Conservation (phyloP, 2,888 invertebrate genomes). For the Halocaridina rubra region DNA sequence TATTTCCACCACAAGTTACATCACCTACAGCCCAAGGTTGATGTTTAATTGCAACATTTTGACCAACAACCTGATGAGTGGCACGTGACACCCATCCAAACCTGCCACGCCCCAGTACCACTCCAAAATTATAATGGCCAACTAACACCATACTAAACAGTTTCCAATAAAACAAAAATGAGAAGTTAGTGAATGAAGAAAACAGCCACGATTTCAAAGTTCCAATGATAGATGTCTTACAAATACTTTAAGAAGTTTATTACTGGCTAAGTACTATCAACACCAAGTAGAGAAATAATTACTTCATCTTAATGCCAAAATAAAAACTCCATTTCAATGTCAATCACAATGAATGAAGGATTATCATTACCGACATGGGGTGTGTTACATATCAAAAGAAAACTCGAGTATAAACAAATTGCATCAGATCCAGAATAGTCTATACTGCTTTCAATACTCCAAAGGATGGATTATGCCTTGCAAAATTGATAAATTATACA, state of each 20-base stretch:
- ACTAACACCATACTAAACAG: slow-evolving; percentile 6
- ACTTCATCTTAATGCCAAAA: neutral
- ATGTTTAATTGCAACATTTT: slow-evolving; percentile 14
- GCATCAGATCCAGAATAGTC: no score
- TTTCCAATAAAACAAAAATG: neutral
- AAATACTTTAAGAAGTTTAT: neutral
- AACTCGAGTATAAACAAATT: no score
- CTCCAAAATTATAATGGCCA: slow-evolving; percentile 22
- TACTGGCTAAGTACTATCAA: neutral
- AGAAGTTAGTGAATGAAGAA: neutral
- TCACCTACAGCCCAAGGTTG: slow-evolving; percentile 29
- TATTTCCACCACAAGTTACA: neutral
- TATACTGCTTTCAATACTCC: no score
- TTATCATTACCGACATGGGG: no score
- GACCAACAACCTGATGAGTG: slow-evolving; percentile 3
- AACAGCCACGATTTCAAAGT: neutral
- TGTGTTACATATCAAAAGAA: no score
- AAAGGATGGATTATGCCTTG: no score
- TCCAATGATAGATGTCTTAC: neutral
- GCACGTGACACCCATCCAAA: slow-evolving; percentile 35
- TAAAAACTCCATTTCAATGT: no score
- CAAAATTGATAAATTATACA: no score
- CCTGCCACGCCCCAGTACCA: slow-evolving; percentile 17
- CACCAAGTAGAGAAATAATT: neutral
- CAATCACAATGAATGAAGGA: no score